Evolutionary conservation across 2,888 invertebrate genomes (phyloP), one percentile per base, ranked within the genome.

Genomic region (Eumerus sabulonum): DNA sequence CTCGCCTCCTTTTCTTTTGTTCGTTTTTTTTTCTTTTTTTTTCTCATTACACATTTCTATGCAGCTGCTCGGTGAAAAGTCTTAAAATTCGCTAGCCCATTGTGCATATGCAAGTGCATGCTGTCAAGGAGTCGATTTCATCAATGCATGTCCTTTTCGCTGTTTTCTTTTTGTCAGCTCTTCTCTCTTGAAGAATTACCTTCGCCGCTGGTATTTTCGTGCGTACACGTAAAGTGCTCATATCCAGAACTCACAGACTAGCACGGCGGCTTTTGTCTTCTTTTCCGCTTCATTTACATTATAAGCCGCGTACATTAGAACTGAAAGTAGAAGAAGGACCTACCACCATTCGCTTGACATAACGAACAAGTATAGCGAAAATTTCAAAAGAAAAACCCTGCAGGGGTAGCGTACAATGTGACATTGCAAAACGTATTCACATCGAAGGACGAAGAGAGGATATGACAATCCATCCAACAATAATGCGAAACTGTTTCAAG

Each of bases 91-190:
- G 27, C 27, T 27, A 27, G 27, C 7, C 27, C 27, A 27, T 27
- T 35, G 11, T 2, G 1, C 35, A 36, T 1, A 19, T 18, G 9
- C n/a, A 42, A 35, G 35, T 45, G 17, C 9, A 17, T 42, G 19
- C 59, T 13, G n/a, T n/a, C 18, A 62, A 59, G 63, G 77, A 79
- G 59, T 79, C 63, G 73, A 79, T 79, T 73, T 63, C 67, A 68
- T 73, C 73, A 73, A 68, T 74, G 59, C 71, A 64, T 76, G 77
- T 73, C 68, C 77, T 73, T 79, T 79, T 79, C 63, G 73, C 77
- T 73, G 63, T 62, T 73, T 67, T 44, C 38, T 44, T 47, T 63
- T 27, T 57, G 44, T 59, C 27, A 27, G 7, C 27, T 27, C 27
- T 27, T 27, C 27, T 7, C 27, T 27, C 27, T 27, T 27, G 27